Conservation (phyloP, 2,797 vertebrate species). For the Echiichthys vipera region DNA sequence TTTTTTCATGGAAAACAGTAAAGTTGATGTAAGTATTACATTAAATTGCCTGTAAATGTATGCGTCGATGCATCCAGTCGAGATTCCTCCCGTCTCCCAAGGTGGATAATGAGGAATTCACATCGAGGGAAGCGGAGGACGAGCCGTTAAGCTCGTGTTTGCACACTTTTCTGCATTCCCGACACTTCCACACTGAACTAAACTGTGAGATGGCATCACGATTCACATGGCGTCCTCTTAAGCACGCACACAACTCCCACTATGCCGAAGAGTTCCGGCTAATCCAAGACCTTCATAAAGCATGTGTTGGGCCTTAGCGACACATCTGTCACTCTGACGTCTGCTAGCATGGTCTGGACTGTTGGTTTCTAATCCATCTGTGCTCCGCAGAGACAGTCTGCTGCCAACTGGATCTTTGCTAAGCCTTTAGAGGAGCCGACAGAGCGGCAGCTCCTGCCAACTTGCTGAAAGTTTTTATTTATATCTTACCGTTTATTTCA, state of each 20-base stretch:
- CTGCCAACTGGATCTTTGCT: slow-evolving; percentile 77
- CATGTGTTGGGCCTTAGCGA: slow-evolving; percentile 75
- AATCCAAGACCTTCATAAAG: slow-evolving; percentile 79
- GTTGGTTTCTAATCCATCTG: slow-evolving; percentile 78
- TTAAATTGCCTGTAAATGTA: slow-evolving; percentile 69
- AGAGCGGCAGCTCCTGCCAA: slow-evolving; percentile 62
- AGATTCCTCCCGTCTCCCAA: slow-evolving; percentile 4
- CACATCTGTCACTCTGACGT: slow-evolving; percentile 79
- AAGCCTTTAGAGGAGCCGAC: slow-evolving; percentile 71
- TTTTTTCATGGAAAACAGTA: slow-evolving; percentile 60
- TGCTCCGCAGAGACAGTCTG: slow-evolving; percentile 67
- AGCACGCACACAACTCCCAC: slow-evolving; percentile 43
- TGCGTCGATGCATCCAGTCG: slow-evolving; percentile 4
- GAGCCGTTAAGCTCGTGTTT: slow-evolving; percentile 28
- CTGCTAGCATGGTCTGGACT: slow-evolving; percentile 67
- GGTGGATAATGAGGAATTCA: slow-evolving; percentile 46
- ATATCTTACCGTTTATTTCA: slow-evolving; percentile 57
- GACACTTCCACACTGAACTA: slow-evolving; percentile 26
- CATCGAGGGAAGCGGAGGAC: slow-evolving; percentile 8
- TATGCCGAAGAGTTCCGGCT: slow-evolving; percentile 58
- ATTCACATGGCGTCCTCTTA: slow-evolving; percentile 39
- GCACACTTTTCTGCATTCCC: slow-evolving; percentile 40
- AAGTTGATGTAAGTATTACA: slow-evolving; percentile 62
- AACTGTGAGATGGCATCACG: slow-evolving; percentile 49
- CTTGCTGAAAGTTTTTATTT: slow-evolving; percentile 71